Evolutionary conservation across 2,113 vertebrate genomes (phyloP).

Genomic region (Gymnorhina tibicen): DNA sequence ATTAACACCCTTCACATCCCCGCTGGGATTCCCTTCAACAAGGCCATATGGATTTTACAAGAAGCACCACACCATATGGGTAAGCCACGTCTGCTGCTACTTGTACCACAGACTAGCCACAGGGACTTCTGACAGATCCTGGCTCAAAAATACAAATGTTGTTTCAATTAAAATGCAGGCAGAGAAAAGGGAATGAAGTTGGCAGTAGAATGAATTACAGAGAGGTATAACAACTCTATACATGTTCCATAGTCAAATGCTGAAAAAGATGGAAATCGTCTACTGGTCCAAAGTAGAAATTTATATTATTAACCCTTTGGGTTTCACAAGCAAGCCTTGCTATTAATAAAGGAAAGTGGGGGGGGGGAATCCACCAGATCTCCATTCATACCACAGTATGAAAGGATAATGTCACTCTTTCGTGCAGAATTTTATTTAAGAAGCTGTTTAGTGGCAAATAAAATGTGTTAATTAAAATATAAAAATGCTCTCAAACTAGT

Average conservation of each 20-base stretch:
- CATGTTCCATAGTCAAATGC: conserved; percentile 39
- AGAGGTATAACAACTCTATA: conserved; percentile 67
- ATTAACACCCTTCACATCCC: conserved; percentile 93
- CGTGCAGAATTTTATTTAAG: conserved; percentile 26
- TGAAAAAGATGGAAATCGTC: conserved; percentile 46
- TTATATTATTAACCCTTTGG: conserved; percentile 34
- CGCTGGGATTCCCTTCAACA: conserved; percentile 86
- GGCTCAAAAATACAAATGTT: conserved; percentile 83
- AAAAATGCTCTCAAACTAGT: conserved; percentile 27
- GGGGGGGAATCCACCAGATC: background rate
- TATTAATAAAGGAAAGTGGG: background rate
- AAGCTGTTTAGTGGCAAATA: conserved; percentile 56
- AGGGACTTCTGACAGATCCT: conserved; percentile 83
- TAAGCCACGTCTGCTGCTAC: conserved; percentile 87
- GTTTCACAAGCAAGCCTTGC: background rate
- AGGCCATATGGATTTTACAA: conserved; percentile 98
- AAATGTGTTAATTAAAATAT: conserved; percentile 57
- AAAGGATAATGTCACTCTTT: background rate
- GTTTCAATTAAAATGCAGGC: conserved; percentile 85
- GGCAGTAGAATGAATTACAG: conserved; percentile 75
- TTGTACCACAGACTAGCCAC: conserved; percentile 83
- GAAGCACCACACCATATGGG: conserved; percentile 91
- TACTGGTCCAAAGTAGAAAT: conserved; percentile 30
- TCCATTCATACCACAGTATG: background rate
- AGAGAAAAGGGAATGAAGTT: conserved; percentile 77